These are phyloP conservation scores for Galeopterus variegatus DNA, from an alignment of 2,113 vertebrate genomes.

Conservation along the genomic window DNA sequence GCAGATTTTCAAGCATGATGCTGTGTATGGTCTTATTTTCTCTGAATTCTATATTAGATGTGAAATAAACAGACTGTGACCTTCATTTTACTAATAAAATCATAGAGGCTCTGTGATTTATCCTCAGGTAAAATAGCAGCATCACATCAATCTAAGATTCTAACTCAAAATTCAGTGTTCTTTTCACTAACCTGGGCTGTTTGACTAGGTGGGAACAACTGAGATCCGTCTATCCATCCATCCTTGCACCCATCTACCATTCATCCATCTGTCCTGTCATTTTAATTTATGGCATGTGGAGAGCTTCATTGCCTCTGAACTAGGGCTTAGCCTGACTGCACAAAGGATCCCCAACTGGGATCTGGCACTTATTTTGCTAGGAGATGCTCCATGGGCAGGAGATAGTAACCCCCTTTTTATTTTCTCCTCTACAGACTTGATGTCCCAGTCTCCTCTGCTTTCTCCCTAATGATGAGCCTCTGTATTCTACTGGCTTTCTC, in stretches of 20 bases:
- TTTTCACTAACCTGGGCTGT: not conserved
- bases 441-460: not conserved
- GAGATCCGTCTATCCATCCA: not conserved
- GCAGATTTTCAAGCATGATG: not conserved
- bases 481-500: rapidly evolving
- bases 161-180: not conserved
- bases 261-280: not conserved
- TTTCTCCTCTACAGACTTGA: not conserved
- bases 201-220: not conserved
- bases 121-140: not conserved
- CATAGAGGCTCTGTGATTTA: not conserved
- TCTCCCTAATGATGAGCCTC: not conserved
- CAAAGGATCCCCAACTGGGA: not conserved
- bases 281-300: not conserved
- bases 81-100: slow-evolving; percentile 32
- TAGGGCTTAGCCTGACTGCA: not conserved
- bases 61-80: not conserved
- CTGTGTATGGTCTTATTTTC: not conserved
- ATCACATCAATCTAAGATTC: not conserved
- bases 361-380: not conserved
- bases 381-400: not conserved
- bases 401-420: not conserved
- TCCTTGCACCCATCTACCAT: too few species aligned
- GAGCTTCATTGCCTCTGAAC: slow-evolving; percentile 8
- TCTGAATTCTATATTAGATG: slow-evolving; percentile 10